Evolutionary conservation across 2,888 invertebrate genomes (phyloP), one percentile per base, ranked within the genome.

Genomic region (Litoditis marina): DNA sequence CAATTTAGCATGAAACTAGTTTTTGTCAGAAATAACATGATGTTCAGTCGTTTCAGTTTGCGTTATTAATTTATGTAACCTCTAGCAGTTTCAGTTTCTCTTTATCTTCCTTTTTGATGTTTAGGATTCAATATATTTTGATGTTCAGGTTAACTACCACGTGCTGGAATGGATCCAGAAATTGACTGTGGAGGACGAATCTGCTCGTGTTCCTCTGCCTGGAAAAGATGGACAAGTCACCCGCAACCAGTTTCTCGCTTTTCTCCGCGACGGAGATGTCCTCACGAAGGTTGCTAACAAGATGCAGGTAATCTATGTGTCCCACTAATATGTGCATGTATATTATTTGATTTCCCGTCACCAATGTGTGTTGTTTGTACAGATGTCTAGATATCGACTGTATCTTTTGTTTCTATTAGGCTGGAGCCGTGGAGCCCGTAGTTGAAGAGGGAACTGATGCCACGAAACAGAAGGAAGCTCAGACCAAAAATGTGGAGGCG

Each of bases 281-380:
- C 74, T 80, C 32, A 75, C 73, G 52, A 69, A 76, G 56, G 65
- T 80, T 44, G 79, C 80, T 58, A 79, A 80, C 75, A 71, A 66
- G 59, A 63, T 81, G 31, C 65, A 72, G 72, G 72, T 72, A n/a
- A n/a, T n/a, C n/a, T 44, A 25, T 44, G 19, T n/a, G n/a, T n/a
- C n/a, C n/a, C n/a, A n/a, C n/a, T n/a, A n/a, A n/a, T n/a, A n/a
- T n/a, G n/a, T n/a, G n/a, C n/a, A n/a, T n/a, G n/a, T n/a, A n/a
- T n/a, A n/a, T n/a, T n/a, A n/a, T n/a, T n/a, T n/a, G n/a, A n/a
- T n/a, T n/a, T n/a, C n/a, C n/a, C n/a, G n/a, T n/a, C n/a, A n/a
- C n/a, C n/a, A n/a, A n/a, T n/a, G n/a, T n/a, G n/a, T n/a, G n/a
- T n/a, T n/a, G n/a, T n/a, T n/a, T n/a, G n/a, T n/a, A n/a, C n/a